phyloP scores from a whole-genome alignment of 2,113 vertebrate species.

The Talpa occidentalis region DNA sequence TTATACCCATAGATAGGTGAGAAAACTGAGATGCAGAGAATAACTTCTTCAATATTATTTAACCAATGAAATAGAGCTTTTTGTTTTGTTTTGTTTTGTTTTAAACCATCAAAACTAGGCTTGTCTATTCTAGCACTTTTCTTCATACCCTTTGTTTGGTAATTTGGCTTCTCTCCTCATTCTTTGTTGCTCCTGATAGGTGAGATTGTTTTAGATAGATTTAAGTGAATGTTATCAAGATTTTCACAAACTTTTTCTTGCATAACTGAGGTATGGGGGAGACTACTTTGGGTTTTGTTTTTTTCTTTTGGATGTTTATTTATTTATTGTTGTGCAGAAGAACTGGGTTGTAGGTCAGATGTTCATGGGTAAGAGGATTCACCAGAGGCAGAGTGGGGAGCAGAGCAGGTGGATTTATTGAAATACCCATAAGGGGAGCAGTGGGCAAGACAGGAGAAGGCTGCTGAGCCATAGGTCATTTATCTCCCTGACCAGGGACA shows the following conservation, averaged over 20 bases:
- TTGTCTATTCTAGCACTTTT: neutral
- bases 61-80: neutral
- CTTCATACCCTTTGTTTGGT: neutral
- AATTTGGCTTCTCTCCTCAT: neutral
- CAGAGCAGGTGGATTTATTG: too few relatives aligned
- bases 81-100: neutral
- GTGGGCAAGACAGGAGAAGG: too few relatives aligned
- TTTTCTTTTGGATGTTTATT: too few relatives aligned
- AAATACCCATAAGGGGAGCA: too few relatives aligned
- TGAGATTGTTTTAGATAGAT: constrained; percentile 22
- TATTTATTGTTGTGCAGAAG: too few relatives aligned
- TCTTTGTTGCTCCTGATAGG: constrained; percentile 6
- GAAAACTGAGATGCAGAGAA: constrained; percentile 11
- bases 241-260: neutral
- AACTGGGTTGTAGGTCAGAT: too few relatives aligned
- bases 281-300: neutral
- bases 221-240: neutral
- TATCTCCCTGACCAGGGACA: too few relatives aligned
- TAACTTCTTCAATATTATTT: neutral
- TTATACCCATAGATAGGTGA: neutral
- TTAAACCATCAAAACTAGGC: neutral
- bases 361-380: too few relatives aligned
- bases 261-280: neutral
- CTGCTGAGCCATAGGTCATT: too few relatives aligned
- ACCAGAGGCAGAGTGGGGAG: too few relatives aligned